phyloP scores from a whole-genome alignment of 2,888 invertebrate genomes.

The Dasypolia templi region DNA sequence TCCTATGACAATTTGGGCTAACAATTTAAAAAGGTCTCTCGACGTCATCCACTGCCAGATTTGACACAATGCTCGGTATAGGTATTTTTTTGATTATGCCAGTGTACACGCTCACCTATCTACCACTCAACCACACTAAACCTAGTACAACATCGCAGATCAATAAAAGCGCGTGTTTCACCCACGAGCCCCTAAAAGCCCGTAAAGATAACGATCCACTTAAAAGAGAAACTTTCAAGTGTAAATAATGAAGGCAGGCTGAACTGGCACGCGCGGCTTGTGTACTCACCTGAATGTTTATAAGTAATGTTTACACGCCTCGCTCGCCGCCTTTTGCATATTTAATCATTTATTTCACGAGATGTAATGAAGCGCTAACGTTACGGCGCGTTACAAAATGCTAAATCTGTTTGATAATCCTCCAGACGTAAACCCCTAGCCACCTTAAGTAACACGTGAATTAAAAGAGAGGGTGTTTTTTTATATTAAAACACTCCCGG shows the following conservation, averaged over 20 bases:
- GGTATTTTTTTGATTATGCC: too few species aligned
- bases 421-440: neutral
- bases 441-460: slow-evolving; percentile 16
- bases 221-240: slow-evolving; percentile 44
- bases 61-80: neutral
- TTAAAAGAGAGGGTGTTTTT: neutral
- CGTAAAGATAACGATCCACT: slow-evolving; percentile 47
- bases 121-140: neutral
- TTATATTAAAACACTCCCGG: neutral
- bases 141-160: slow-evolving; percentile 8
- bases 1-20: neutral
- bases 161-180: slow-evolving; percentile 34
- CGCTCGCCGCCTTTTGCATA: slow-evolving; percentile 52
- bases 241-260: slow-evolving; percentile 46
- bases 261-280: slow-evolving; percentile 40
- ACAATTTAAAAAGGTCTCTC: neutral
- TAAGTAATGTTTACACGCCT: slow-evolving; percentile 51
- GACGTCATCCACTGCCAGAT: neutral
- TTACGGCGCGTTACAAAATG: slow-evolving; percentile 9
- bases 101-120: neutral
- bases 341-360: slow-evolving; percentile 58
- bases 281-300: slow-evolving; percentile 45
- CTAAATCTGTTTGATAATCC: neutral
- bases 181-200: slow-evolving; percentile 15
- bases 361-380: slow-evolving; percentile 48